Evolutionary conservation across 2,797 vertebrate genomes (phyloP).

Genomic region (Tokudaia tokunoshimensis): DNA sequence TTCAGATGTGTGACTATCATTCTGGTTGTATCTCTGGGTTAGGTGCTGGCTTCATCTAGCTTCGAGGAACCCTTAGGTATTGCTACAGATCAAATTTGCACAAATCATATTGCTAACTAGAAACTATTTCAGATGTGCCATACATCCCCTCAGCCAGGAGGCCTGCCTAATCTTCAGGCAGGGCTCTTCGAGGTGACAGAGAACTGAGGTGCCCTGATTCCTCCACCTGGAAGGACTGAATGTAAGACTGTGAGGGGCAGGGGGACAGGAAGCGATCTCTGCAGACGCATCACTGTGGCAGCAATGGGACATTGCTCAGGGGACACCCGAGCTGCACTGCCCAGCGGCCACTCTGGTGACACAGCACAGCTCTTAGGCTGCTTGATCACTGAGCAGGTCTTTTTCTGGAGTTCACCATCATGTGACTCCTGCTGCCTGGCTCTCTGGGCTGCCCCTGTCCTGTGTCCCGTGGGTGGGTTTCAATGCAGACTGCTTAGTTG

Average conservation of each 20-base stretch:
- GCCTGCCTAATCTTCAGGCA: not conserved
- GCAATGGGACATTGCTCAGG: not conserved
- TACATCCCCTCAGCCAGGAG: not conserved
- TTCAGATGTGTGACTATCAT: not conserved
- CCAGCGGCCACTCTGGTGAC: not conserved
- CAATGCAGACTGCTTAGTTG: not conserved
- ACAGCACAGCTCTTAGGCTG: not conserved
- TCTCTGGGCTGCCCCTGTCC: not conserved
- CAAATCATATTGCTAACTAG: not conserved
- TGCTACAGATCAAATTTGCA: not conserved
- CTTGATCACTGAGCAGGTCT: not conserved
- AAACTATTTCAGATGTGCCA: not conserved
- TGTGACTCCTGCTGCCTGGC: not conserved
- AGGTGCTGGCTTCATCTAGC: not conserved
- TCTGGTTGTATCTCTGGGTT: not conserved
- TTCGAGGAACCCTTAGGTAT: not conserved
- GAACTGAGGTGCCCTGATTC: not conserved
- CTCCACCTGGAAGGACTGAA: not conserved
- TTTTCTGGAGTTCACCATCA: not conserved
- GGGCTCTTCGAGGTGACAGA: not conserved
- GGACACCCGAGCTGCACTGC: not conserved
- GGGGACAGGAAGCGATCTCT: not conserved
- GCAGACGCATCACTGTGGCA: not conserved
- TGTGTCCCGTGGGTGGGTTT: not conserved
- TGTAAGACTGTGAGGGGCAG: not conserved